Evolutionary conservation across 2,888 invertebrate species (phyloP).

Genomic region (Drosophila setosimentum): DNA sequence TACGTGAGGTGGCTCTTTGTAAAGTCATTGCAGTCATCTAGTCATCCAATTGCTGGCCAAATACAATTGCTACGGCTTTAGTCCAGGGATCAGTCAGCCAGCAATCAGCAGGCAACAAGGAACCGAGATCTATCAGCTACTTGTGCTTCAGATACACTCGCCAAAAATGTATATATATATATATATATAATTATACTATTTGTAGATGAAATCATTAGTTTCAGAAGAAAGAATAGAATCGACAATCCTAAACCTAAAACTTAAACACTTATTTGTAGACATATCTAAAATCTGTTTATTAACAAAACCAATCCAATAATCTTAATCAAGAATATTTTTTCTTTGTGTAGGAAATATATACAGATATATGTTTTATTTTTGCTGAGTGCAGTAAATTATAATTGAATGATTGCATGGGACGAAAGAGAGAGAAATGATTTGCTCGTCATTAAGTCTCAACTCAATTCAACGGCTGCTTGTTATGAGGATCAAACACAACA

Average conservation of each 20-base stretch:
- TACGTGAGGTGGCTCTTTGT: conserved; percentile 58
- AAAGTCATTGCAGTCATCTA: conserved; percentile 42
- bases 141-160: conserved; percentile 9
- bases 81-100: conserved; percentile 14
- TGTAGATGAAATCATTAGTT: too few species aligned
- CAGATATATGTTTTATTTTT: neutral
- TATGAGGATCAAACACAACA: conserved; percentile 42
- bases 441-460: conserved; percentile 69
- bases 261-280: too few species aligned
- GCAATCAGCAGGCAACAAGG: conserved; percentile 12
- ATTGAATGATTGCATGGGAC: conserved; percentile 77
- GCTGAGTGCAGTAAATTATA: conserved; percentile 65
- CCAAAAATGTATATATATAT: neutral
- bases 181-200: neutral
- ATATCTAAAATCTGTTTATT: too few species aligned
- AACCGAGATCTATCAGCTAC: conserved; percentile 40
- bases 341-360: conserved; percentile 1
- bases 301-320: neutral
- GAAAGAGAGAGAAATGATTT: conserved; percentile 58
- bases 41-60: conserved; percentile 70
- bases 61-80: conserved; percentile 59
- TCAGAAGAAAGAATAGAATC: too few species aligned
- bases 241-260: too few species aligned
- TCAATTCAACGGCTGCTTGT: conserved; percentile 39
- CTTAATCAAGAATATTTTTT: neutral